These are phyloP conservation scores for Clamator glandarius DNA, from an alignment of 2,797 vertebrate genomes.

Conservation along the genomic window DNA sequence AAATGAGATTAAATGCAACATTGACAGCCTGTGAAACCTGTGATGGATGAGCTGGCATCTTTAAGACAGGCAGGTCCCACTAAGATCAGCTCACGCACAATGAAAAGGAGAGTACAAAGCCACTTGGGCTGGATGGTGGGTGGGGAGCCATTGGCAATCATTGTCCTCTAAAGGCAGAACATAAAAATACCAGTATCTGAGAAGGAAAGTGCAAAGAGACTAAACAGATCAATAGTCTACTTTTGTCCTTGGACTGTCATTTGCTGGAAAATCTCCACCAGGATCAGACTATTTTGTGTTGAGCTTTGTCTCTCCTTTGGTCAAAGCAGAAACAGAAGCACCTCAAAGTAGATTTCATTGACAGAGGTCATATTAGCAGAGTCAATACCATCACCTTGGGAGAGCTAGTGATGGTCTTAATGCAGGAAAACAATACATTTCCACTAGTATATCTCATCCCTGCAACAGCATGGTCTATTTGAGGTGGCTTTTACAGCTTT, in stretches of 20 bases:
- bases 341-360: not conserved
- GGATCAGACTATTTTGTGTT: not conserved
- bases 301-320: not conserved
- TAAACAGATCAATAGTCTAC: not conserved
- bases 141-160: slow-evolving; percentile 2
- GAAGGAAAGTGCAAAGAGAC: not conserved
- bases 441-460: not conserved
- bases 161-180: not conserved
- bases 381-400: not conserved
- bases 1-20: slow-evolving; percentile 76
- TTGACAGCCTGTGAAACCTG: slow-evolving; percentile 61
- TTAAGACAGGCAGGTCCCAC: slow-evolving; percentile 65
- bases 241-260: not conserved
- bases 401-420: not conserved
- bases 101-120: slow-evolving; percentile 37
- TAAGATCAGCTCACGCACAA: slow-evolving; percentile 69
- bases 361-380: not conserved
- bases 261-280: not conserved
- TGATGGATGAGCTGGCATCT: slow-evolving; percentile 80
- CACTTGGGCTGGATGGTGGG: not conserved
- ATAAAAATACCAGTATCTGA: not conserved
- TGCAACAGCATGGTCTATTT: not conserved
- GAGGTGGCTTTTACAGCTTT: not conserved
- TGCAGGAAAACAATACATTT: not conserved
- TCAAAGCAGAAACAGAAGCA: not conserved